Percentiles rank a stretch among this genome's conserved stretches.
These are phyloP conservation scores for Armadillidium nasatum DNA, from an alignment of 1,140 invertebrate genomes.

Conservation along the genomic window DNA sequence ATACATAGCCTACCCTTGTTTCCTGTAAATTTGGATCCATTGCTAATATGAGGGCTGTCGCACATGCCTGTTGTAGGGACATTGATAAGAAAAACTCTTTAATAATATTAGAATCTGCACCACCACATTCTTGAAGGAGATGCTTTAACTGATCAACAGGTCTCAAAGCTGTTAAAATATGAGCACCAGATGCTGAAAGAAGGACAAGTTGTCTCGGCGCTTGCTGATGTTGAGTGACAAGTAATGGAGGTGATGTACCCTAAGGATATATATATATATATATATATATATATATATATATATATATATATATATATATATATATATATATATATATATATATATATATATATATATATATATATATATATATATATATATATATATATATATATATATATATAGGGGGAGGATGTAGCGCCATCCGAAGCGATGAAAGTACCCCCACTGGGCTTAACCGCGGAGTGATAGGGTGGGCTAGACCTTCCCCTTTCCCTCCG, in stretches of 20 bases:
- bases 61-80: conserved; percentile 79
- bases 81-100: conserved; percentile 79
- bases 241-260: conserved; percentile 57
- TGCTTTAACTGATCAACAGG: conserved; percentile 68
- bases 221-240: conserved; percentile 71
- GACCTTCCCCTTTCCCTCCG: too few relatives aligned
- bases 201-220: conserved; percentile 71
- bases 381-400: too few relatives aligned
- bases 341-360: too few relatives aligned
- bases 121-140: conserved; percentile 71
- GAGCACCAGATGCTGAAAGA: conserved; percentile 72
- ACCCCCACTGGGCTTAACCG: too few relatives aligned
- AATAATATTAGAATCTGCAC: conserved; percentile 76
- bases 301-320: too few relatives aligned
- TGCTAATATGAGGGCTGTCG: conserved; percentile 77
- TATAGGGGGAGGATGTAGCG: too few relatives aligned
- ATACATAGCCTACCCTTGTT: conserved; percentile 57
- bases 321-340: too few relatives aligned
- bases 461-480: too few relatives aligned
- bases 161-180: conserved; percentile 73
- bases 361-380: too few relatives aligned
- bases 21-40: conserved; percentile 65
- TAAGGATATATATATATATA: background rate
- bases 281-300: too few relatives aligned
- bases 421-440: too few relatives aligned